Evolutionary conservation across 2,113 vertebrate genomes (phyloP), one percentile per base, ranked within the genome.

Genomic region (Conger conger): DNA sequence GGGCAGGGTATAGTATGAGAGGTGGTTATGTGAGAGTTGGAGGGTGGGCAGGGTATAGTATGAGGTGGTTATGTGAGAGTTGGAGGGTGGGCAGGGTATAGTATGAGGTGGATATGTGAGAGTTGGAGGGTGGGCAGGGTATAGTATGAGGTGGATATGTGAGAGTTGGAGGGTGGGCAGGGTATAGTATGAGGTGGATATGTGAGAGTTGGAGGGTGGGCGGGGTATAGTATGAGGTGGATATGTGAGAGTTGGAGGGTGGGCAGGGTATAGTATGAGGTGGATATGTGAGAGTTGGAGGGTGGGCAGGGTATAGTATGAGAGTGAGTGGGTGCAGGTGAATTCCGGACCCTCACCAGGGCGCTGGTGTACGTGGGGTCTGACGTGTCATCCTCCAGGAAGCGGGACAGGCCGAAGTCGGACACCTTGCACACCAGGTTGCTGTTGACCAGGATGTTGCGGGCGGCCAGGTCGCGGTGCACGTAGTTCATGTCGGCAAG

Each of bases 351-450:
- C 33, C 90, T 96, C 93, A 99, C 98, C 97, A 99, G 94, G 54
- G 98, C 98, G 0, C 98, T 99, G 57, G 98, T 99, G 92, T 99
- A 99, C 54, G 98, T 99, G 79, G 98, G 98, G 86, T 99, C 98
- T 0, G 98, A 99, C 0, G 97, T 99, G 80, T 99, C 98, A 0
- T 99, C 98, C 92, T 99, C 98, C 90, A 99, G 95, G 88, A 99
- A 99, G 80, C 98, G 97, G 0, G 98, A 99, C 57, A 99, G 96
- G 27, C 98, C 98, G 0, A 99, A 99, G 93, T 99, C 98, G 0
- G 98, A 99, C 84, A 99, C 98, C 82, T 99, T 99, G 95, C 98
- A 99, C 88, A 99, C 98, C 73, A 99, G 94, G 94, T 99, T 99
- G 93, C 98, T 99, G 95, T 99, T 99, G 91, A 99, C 98, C 17